Base-by-base conservation (phyloP, 2,797 vertebrate species). In the Cynodonichthys magdalenae region DNA sequence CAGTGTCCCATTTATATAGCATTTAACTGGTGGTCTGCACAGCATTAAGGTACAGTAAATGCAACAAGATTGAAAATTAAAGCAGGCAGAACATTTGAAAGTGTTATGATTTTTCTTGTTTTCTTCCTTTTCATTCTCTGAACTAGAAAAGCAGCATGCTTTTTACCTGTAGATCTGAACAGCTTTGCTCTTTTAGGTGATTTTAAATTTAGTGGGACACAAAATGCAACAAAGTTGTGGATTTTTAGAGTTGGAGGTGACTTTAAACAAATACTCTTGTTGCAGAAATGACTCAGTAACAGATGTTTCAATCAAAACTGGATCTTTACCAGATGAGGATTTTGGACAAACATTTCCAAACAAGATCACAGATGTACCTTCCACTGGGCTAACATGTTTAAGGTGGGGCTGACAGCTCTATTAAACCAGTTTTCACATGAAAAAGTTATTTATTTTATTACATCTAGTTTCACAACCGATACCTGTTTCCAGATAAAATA, bases 341-440 rank as follows among this genome's bases (percentile, higher is more conserved):
- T 36, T 36, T 36, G 3, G 10, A 36, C 34, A 36, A 11, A 36
- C 6, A 31, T 31, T 31, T 31, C 6, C 1, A 6, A 31, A 31
- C 3, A 31, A 1, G 34, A 36, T 12, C 10, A 11, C 10, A 36
- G 34, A 36, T 11, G 34, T 9, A 11, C 10, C 9, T 36, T 36
- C 34, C 10, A 36, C 34, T 36, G 34, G 10, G 34, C 34, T 36
- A 3, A 12, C 34, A 3, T 2, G 34, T 36, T 36, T 36, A 9
- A 36, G 34, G 34, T 36, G 10, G 34, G 34, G 34, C 34, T 9
- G 3, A 36, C 34, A 36, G 34, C 10, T 36, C 34, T 11, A 36
- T 36, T 36, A 36, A 36, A 24, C n/a, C 27, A 62, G 39, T 61
- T 61, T 51, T 42, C 12, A 42, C 48, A 44, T 52, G 48, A 2